Evolutionary conservation across 2,888 invertebrate species (phyloP).

Genomic region (Orchesella flavescens): DNA sequence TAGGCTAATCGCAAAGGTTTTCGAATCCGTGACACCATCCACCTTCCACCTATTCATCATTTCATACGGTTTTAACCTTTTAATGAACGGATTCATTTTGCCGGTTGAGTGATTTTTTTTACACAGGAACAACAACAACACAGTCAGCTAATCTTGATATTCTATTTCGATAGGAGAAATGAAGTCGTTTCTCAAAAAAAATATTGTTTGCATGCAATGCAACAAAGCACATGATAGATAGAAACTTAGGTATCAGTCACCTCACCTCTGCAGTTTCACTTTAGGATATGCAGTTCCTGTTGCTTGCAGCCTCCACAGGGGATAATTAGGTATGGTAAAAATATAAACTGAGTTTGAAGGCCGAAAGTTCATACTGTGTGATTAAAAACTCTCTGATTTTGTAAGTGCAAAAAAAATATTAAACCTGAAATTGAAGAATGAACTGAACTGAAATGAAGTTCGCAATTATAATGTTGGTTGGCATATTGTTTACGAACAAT

Average conservation of each 20-base stretch:
- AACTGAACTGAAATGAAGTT: slow-evolving; percentile 30
- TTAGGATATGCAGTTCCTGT: slow-evolving; percentile 49
- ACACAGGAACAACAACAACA: not conserved
- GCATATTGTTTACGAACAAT: slow-evolving; percentile 54
- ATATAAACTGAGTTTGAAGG: slow-evolving; percentile 26
- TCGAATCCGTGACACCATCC: slow-evolving; percentile 45
- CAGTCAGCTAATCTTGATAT: slow-evolving; percentile 27
- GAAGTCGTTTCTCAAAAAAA: slow-evolving; percentile 30
- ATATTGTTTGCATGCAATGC: not conserved
- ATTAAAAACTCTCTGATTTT: slow-evolving; percentile 2
- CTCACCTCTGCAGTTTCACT: slow-evolving; percentile 6
- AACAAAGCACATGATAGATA: not conserved
- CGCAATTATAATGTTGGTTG: slow-evolving; percentile 41
- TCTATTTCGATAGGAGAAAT: slow-evolving; percentile 43
- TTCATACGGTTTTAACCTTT: not conserved
- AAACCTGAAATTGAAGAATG: slow-evolving; percentile 31
- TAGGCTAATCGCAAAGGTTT: slow-evolving; percentile 4
- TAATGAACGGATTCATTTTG: not conserved
- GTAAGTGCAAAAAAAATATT: not conserved
- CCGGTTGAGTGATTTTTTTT: not conserved
- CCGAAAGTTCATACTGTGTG: slow-evolving; percentile 42
- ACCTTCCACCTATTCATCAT: slow-evolving; percentile 17
- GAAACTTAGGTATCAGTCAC: not conserved
- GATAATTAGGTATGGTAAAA: slow-evolving; percentile 37
- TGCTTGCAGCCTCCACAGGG: not conserved